phyloP scores from a whole-genome alignment of 1,140 invertebrate species.

The Drosophila repletoides region DNA sequence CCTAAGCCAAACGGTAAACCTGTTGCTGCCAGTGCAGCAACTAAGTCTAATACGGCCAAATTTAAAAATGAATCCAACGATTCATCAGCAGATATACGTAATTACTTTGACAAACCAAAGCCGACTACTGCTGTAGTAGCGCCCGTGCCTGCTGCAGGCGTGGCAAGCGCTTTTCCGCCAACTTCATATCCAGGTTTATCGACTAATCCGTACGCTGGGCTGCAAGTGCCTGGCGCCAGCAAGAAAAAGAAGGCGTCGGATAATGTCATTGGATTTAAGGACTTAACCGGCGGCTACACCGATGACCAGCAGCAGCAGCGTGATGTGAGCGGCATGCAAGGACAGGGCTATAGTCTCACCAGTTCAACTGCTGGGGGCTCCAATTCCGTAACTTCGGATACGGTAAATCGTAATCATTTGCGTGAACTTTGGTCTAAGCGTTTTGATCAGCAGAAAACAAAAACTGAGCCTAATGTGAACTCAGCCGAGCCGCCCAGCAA shows the following conservation, averaged over 20 bases:
- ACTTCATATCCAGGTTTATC: conserved; percentile 55
- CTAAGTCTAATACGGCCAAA: conserved; percentile 13
- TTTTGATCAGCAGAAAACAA: conserved; percentile 14
- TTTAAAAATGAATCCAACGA: conserved; percentile 2
- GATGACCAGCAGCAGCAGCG: too few species aligned
- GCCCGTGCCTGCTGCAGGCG: background rate
- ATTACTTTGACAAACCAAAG: conserved; percentile 38
- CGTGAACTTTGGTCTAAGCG: conserved; percentile 56
- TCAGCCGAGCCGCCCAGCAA: conserved; percentile 13
- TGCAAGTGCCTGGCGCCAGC: background rate
- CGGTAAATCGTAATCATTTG: conserved; percentile 41
- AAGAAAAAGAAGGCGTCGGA: conserved; percentile 1
- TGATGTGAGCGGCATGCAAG: too few species aligned
- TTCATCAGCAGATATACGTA: conserved; percentile 47
- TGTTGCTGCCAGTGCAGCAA: background rate
- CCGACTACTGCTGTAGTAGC: background rate
- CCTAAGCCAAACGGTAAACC: conserved; percentile 10
- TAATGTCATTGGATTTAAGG: conserved; percentile 50
- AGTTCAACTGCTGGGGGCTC: background rate
- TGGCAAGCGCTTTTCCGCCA: conserved; percentile 43
- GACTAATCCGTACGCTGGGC: conserved; percentile 35
- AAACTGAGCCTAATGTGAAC: background rate
- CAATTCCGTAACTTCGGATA: background rate
- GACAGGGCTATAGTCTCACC: conserved; percentile 41
- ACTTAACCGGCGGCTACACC: conserved; percentile 25